A percentile compares a stretch with the other conserved stretches of the same genome.
phyloP scores from a whole-genome alignment of 2,888 invertebrate species.

The Andrena camellia region DNA sequence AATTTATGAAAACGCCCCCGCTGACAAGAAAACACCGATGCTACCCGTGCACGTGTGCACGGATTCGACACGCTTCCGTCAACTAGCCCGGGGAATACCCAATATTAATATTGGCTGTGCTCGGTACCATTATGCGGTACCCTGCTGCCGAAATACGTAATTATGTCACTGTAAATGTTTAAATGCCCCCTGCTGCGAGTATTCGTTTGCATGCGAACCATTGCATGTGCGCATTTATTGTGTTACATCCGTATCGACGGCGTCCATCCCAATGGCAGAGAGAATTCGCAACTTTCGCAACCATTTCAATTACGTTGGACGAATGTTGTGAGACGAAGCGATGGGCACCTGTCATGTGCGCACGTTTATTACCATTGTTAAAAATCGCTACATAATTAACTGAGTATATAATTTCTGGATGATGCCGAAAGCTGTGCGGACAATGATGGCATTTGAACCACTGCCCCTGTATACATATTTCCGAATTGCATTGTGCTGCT shows the following conservation, averaged over 20 bases:
- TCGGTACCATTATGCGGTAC: conserved; percentile 31
- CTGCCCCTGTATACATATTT: no score
- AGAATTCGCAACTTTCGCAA: neutral
- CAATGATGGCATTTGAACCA: no score
- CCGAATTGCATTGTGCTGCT: no score
- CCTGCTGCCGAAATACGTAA: conserved; percentile 30
- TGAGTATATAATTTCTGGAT: no score
- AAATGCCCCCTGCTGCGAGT: conserved; percentile 15
- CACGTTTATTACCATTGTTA: no score
- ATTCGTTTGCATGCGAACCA: neutral
- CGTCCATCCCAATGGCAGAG: neutral
- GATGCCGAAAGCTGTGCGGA: no score
- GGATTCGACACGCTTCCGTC: conserved; percentile 10
- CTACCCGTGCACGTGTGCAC: no score
- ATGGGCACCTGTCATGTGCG: no score
- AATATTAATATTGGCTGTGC: conserved; percentile 45
- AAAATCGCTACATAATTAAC: no score
- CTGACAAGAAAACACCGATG: conserved; percentile 30
- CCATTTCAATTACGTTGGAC: neutral
- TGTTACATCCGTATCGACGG: neutral
- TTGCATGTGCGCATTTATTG: neutral
- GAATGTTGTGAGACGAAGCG: neutral
- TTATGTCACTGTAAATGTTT: conserved; percentile 51
- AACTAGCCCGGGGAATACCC: conserved; percentile 12
- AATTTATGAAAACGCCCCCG: neutral